phyloP scores from a whole-genome alignment of 2,797 vertebrate species.

The Crocidura indochinensis region DNA sequence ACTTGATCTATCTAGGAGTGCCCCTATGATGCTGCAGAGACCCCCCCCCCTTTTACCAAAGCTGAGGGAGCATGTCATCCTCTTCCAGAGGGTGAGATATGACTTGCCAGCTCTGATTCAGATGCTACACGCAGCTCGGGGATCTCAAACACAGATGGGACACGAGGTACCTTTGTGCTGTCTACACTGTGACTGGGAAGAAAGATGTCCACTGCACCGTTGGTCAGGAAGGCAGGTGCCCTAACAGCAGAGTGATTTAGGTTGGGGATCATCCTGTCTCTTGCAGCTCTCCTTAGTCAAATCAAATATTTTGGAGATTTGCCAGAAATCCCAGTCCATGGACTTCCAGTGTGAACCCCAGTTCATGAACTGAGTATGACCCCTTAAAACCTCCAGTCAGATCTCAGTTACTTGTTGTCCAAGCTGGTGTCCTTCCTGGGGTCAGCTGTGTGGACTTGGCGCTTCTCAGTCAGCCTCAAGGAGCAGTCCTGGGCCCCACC shows the following conservation, averaged over 20 bases:
- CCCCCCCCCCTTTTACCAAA: too few relatives aligned
- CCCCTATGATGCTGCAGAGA: constrained; percentile 24
- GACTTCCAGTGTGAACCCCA: not conserved
- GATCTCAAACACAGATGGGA: not conserved
- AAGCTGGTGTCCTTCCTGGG: constrained; percentile 1
- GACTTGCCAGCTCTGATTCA: not conserved
- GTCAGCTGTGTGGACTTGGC: not conserved
- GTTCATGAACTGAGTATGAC: not conserved
- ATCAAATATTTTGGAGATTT: not conserved
- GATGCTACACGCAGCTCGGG: not conserved
- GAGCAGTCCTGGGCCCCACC: not conserved
- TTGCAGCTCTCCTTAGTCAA: not conserved
- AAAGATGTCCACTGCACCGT: not conserved
- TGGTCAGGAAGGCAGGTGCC: not conserved
- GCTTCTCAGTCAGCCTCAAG: not conserved
- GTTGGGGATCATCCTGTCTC: too few relatives aligned
- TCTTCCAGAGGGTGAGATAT: constrained; percentile 1
- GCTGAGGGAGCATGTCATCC: not conserved
- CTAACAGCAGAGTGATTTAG: too few relatives aligned
- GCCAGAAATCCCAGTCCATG: not conserved
- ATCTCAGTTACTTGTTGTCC: not conserved
- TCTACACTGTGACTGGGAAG: constrained; percentile 31
- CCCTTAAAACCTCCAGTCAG: not conserved
- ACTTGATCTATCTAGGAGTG: constrained; percentile 45
- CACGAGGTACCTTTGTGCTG: constrained; percentile 19